Conservation (phyloP, 2,797 vertebrate species). For the Oreonectes daqikongensis region DNA sequence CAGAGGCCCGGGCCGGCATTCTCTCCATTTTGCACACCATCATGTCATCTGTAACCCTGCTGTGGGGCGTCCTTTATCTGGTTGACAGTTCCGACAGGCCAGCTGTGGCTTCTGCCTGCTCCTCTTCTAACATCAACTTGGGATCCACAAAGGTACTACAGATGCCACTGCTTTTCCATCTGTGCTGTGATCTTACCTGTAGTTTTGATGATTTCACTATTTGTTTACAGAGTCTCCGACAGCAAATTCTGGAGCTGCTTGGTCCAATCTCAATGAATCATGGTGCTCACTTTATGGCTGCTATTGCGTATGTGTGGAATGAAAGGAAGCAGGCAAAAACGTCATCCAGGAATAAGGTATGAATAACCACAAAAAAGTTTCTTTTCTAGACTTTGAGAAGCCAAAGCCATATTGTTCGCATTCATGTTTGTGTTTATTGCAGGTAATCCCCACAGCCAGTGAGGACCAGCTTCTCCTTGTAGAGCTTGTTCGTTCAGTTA, state of each 20-base stretch:
- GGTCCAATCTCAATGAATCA: conserved; percentile 99
- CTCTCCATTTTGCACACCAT: conserved; percentile 97
- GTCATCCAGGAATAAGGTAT: conserved; percentile 86
- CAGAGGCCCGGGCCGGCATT: conserved; percentile 94
- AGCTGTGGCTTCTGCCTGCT: conserved; percentile 81
- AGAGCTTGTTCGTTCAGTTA: conserved; percentile 95
- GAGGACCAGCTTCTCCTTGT: conserved; percentile 96
- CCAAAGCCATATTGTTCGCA: neutral
- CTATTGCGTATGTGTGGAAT: conserved; percentile 99
- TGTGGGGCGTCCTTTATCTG: conserved; percentile 93
- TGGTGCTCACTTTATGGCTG: conserved; percentile 97
- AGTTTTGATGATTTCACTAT: neutral
- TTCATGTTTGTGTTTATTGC: conserved; percentile 4
- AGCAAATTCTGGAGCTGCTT: conserved; percentile 94
- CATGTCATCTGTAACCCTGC: conserved; percentile 95
- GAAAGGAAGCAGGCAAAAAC: conserved; percentile 89
- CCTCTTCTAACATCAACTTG: conserved; percentile 92
- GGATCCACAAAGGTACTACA: conserved; percentile 91
- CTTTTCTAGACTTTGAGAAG: too few species aligned
- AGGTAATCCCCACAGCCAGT: conserved; percentile 94
- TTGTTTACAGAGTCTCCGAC: conserved; percentile 86
- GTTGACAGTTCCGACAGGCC: conserved; percentile 91
- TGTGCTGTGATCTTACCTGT: neutral
- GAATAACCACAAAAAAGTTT: neutral
- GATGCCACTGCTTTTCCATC: too few species aligned